Conservation (phyloP, 2,797 vertebrate genomes). For the Macrochelys suwanniensis region DNA sequence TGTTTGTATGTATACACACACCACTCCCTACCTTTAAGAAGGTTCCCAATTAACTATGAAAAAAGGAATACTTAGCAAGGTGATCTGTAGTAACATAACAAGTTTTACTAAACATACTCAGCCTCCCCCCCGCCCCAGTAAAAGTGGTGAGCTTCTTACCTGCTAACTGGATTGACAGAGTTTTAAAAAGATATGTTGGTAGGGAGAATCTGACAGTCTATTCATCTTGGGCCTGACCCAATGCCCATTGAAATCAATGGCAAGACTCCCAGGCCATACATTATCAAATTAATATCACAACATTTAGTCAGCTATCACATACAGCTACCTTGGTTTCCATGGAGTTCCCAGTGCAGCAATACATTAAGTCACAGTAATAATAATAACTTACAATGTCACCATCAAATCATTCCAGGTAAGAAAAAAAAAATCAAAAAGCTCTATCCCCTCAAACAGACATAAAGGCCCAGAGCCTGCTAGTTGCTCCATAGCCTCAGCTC, state of each 20-base stretch:
- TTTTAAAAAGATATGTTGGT: constrained; percentile 13
- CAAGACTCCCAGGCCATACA: background rate
- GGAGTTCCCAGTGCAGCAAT: background rate
- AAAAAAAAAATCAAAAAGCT: background rate
- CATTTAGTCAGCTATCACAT: background rate
- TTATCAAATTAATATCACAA: background rate
- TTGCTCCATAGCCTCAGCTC: background rate
- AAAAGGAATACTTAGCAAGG: constrained; percentile 10
- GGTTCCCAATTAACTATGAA: constrained; percentile 43
- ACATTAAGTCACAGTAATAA: background rate
- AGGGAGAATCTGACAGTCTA: constrained; percentile 35
- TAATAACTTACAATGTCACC: background rate
- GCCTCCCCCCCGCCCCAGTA: background rate
- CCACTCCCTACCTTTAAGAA: background rate
- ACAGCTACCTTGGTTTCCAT: background rate
- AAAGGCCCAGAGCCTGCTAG: background rate
- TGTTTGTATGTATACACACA: background rate
- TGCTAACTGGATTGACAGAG: constrained; percentile 56
- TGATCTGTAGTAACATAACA: constrained; percentile 9
- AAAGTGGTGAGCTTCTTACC: background rate
- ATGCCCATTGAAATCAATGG: background rate
- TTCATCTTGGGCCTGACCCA: background rate
- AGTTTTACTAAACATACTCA: constrained; percentile 35
- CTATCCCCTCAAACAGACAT: background rate
- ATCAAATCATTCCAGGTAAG: background rate